Conservation (phyloP, 2,113 vertebrate genomes). For the Acrocephalus arundinaceus region DNA sequence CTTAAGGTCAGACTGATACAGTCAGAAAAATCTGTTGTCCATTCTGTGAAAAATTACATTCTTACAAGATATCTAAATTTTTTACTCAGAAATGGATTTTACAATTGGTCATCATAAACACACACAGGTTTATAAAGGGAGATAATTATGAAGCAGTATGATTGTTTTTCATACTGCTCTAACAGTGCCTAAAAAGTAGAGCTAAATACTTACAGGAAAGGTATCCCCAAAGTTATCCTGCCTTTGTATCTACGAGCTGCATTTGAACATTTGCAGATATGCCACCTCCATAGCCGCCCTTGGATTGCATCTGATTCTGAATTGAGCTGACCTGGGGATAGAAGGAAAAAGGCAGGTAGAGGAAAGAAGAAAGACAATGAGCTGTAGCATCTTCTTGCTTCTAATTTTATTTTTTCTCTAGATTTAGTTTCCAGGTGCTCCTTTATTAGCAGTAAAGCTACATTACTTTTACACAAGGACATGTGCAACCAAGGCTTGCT, state of each 20-base stretch:
- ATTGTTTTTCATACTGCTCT: neutral
- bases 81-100: neutral
- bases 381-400: neutral
- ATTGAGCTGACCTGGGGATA: conserved; percentile 83
- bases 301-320: conserved; percentile 92
- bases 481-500: neutral
- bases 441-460: neutral
- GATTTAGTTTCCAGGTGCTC: neutral
- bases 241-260: conserved; percentile 89
- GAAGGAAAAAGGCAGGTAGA: neutral
- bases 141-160: neutral
- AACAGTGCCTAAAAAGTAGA: neutral
- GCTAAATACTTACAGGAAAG: conserved; percentile 50
- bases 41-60: neutral
- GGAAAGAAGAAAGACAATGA: neutral
- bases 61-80: neutral
- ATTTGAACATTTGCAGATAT: conserved; percentile 81
- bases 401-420: neutral
- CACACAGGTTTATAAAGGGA: neutral
- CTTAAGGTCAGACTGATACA: neutral
- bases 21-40: neutral
- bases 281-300: conserved; percentile 84
- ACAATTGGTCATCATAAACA: neutral
- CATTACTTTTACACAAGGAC: neutral
- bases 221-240: conserved; percentile 76